phyloP scores from a whole-genome alignment of 1,140 invertebrate genomes.

The Asbolus verrucosus region DNA sequence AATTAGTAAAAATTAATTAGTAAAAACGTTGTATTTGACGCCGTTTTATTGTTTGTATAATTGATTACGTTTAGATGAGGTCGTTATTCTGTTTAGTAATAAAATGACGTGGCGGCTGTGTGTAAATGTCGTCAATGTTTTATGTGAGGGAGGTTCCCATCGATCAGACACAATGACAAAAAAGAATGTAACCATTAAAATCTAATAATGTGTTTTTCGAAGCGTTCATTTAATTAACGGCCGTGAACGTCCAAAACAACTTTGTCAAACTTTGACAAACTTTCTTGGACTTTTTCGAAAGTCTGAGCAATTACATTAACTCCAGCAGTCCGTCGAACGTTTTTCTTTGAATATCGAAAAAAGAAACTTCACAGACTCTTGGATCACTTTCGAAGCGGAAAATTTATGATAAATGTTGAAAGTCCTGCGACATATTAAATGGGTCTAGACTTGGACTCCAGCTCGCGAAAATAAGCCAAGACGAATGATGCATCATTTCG shows the following conservation, averaged over 20 bases:
- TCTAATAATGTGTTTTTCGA: slow-evolving; percentile 20
- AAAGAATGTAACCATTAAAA: slow-evolving; percentile 18
- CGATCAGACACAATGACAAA: slow-evolving; percentile 6
- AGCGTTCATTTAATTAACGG: slow-evolving; percentile 15
- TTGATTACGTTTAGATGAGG: slow-evolving; percentile 7
- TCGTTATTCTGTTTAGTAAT: slow-evolving; percentile 10
- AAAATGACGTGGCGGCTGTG: slow-evolving; percentile 2
- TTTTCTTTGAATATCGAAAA: slow-evolving; percentile 10
- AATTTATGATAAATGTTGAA: slow-evolving; percentile 40
- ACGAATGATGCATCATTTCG: neutral
- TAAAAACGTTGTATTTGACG: slow-evolving; percentile 5
- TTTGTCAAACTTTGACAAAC: slow-evolving; percentile 1
- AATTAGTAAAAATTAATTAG: slow-evolving; percentile 12
- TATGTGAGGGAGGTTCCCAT: neutral
- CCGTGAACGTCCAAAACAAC: slow-evolving; percentile 7
- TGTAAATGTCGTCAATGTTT: slow-evolving; percentile 10
- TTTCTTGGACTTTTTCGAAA: slow-evolving; percentile 6
- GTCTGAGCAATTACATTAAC: slow-evolving; percentile 22
- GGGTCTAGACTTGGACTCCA: slow-evolving; percentile 29
- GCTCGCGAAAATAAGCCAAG: slow-evolving; percentile 6
- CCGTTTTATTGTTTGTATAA: slow-evolving; percentile 11
- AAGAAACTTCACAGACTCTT: slow-evolving; percentile 1
- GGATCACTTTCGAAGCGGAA: slow-evolving; percentile 15
- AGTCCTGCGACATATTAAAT: slow-evolving; percentile 27
- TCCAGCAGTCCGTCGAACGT: neutral